Base-by-base conservation (phyloP, 2,888 invertebrate species). In the Thera obeliscata region DNA sequence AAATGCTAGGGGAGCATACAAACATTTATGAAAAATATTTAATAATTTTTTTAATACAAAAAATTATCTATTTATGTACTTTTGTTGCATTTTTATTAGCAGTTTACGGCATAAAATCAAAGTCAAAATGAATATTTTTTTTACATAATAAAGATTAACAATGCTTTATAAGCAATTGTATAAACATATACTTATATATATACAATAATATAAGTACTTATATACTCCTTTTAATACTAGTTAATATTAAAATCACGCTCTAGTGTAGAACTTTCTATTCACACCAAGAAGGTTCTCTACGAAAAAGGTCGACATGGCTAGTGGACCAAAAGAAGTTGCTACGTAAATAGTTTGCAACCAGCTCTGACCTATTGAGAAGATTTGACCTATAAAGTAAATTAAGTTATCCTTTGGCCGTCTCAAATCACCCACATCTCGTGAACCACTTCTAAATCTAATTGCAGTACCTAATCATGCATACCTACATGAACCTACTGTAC, bases 361-460 rank as follows among this genome's bases (percentile, higher is more conserved):
- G 49, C 12, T 52, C 41, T 64, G 64, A 62, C 61, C 61, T 58
- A 68, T 57, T 63, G 52, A 46, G 57, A 60, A 9, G 55, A 61
- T 43, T 65, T 69, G 68, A 65, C 68, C 61, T 50, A 65, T 56
- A 62, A 68, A 64, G 49, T 43, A 48, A 22, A 58, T 61, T 60
- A 70, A 46, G 56, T 58, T 56, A 49, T 63, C 66, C 65, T 69
- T 52, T 58, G 38, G 55, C 48, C 66, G 65, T 61, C 54, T 75
- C 56, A 63, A 66, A 72, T 72, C 76, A 72, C 73, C 62, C 64
- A 71, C 71, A 56, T 62, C 48, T 60, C 41, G 41, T 50, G 54
- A 50, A 57, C 35, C 56, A 59, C 46, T 22, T 59, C 52, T 36
- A 48, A 35, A 57, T 12, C 38, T 56, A 56, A 49, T 22, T 41